Base-by-base conservation (phyloP, 2,113 vertebrate species). In the Polypterus bichir region DNA sequence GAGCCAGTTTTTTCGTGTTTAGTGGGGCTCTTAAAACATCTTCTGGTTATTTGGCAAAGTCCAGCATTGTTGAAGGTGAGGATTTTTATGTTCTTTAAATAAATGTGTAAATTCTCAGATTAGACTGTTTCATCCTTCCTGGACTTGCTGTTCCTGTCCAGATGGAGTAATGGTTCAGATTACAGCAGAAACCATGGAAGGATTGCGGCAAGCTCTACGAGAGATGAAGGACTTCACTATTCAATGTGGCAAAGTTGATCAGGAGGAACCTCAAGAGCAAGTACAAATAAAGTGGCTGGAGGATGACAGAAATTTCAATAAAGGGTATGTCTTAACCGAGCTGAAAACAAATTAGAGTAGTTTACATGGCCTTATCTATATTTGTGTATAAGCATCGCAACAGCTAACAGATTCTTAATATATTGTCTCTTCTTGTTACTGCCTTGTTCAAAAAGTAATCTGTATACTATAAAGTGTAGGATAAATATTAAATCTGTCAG, bases 161-260 rank as follows among this genome's bases (percentile, higher is more conserved):
- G 96, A 99, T 57, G 96, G 96, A 1, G 89, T 99, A 9, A 97
- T 99, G 96, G 92, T 99, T 74, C 96, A 99, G 86, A 95, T 99
- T 80, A 96, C 92, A 0, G 91, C 93, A 0, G 96, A 99, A 77
- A 95, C 87, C 61, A 99, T 99, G 95, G 95, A 97, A 64, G 82
- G 89, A 5, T 64, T 99, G 72, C 84, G 95, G 64, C 94, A 94
- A 79, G 89, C 94, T 3, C 80, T 99, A 77, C 86, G 89, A 65
- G 95, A 99, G 75, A 99, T 99, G 96, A 98, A 98, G 80, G 94
- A 97, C 81, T 97, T 94, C 71, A 92, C 80, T 68, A 83, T 98
- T 74, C 86, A 86, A 5, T 99, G 96, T 11, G 96, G 96, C 47
- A 95, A 95, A 79, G 83, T 79, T 0, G 92, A 93, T 62, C 88